Evolutionary conservation across 2,888 invertebrate genomes (phyloP), one percentile per base, ranked within the genome.

Genomic region (Aphodius sticticus): DNA sequence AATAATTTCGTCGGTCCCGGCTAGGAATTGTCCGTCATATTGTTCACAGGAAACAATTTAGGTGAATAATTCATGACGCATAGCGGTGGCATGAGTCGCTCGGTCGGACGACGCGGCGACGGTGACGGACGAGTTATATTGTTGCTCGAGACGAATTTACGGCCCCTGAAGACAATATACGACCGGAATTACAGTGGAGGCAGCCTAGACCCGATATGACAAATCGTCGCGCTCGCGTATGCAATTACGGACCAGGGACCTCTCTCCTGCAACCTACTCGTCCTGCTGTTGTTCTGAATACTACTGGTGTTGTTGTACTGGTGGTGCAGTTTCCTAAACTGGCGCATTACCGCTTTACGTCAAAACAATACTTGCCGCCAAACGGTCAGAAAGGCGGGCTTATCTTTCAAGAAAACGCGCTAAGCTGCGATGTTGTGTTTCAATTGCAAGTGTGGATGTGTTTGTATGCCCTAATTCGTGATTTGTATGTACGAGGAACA

Each of bases 51-150:
- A 74, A 74, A 74, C 74, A 37, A 74, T 74, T 74, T 74, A 74
- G 36, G 74, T 74, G 74, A 74, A 74, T 74, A 74, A 74, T 74
- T 74, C 74, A 74, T 74, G 35, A 37, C 35, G 36, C 35, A 53
- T 53, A 53, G 53, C 53, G 53, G 53, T 53, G 53, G 7, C 53
- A 53, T 53, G 53, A 53, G 53, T 53, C 12, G 53, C 2, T 74
- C 35, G n/a, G 7, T 36, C 74, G 36, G 74, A 15, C n/a, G 26
- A 26, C 16, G 16, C 72, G 53, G 12, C 35, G 74, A 36, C 74
- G 16, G 69, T 77, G 69, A 77, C 69, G 77, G 69, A 77, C 69
- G 69, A 35, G 77, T 69, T 35, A 77, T 77, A 77, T 77, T 77
- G 36, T 77, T 77, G 36, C 69, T 69, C 14, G n/a, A 77, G 69